These are phyloP conservation scores for Clistopyga incitator DNA, from an alignment of 2,888 invertebrate species.

Conservation along the genomic window DNA sequence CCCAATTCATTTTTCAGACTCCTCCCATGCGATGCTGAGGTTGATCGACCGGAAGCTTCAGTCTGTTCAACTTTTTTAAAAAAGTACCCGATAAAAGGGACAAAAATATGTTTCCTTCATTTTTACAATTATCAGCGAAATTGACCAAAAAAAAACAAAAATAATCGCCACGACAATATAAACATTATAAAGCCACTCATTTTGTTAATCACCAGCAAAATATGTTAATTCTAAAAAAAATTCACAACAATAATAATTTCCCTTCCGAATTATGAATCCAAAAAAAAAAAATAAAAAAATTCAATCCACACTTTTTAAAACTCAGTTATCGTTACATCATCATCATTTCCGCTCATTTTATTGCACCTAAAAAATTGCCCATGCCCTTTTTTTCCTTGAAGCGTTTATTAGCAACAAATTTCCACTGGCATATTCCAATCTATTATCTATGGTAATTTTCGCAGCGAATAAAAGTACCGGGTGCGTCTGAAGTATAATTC, in stretches of 20 bases:
- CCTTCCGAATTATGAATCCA: no score
- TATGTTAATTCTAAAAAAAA: no score
- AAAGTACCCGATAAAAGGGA: background rate
- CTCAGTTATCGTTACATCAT: background rate
- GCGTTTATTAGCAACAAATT: background rate
- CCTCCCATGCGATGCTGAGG: constrained; percentile 28
- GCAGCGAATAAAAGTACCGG: constrained; percentile 26
- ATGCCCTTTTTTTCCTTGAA: background rate
- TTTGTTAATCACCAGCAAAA: no score
- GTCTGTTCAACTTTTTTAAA: constrained; percentile 32
- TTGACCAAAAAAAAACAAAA: no score
- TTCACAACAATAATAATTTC: no score
- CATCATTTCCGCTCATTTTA: background rate
- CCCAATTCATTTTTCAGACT: constrained; percentile 69
- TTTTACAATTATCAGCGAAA: background rate
- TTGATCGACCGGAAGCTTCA: constrained; percentile 64
- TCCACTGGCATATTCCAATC: background rate
- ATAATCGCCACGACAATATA: no score
- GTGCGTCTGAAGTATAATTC: constrained; percentile 53
- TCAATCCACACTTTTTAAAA: no score
- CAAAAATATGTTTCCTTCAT: background rate
- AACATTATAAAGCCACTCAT: no score
- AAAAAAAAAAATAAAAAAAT: no score
- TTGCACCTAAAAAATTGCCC: background rate
- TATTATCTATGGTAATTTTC: constrained; percentile 9